These are phyloP conservation scores for Drosophila crucigera DNA, from an alignment of 2,888 invertebrate genomes.

Conservation along the genomic window DNA sequence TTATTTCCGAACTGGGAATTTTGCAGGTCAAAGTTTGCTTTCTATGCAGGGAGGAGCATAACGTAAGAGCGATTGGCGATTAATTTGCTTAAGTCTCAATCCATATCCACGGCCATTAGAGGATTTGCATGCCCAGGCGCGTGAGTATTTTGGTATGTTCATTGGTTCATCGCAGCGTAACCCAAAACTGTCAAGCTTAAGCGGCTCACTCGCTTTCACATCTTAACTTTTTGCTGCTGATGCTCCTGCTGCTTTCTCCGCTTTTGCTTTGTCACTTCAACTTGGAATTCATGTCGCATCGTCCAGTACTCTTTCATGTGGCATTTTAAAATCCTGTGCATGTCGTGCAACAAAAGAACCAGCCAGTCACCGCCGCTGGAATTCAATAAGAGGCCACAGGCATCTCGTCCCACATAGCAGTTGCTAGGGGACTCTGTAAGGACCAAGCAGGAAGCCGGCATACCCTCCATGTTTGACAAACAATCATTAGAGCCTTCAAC, in stretches of 20 bases:
- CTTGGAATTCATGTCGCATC: conserved; percentile 75
- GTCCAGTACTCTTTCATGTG: conserved; percentile 63
- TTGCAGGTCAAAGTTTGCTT: conserved; percentile 47
- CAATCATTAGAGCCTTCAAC: conserved; percentile 76
- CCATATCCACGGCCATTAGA: conserved; percentile 30
- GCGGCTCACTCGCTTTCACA: conserved; percentile 50
- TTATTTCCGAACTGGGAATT: conserved; percentile 75
- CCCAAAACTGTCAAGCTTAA: conserved; percentile 75
- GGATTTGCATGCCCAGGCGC: conserved; percentile 64
- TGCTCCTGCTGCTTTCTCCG: conserved; percentile 23
- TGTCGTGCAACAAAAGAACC: conserved; percentile 59
- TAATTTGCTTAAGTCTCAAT: conserved; percentile 75
- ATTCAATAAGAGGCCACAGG: conserved; percentile 68
- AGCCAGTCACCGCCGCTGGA: conserved; percentile 52
- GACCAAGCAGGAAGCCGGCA: conserved; percentile 19
- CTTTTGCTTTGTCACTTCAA: conserved; percentile 72
- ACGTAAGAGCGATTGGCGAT: conserved; percentile 56
- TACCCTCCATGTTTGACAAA: conserved; percentile 69
- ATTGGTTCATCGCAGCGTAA: conserved; percentile 71
- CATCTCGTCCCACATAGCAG: conserved; percentile 6
- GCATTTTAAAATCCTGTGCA: conserved; percentile 76
- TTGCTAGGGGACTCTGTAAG: conserved; percentile 19
- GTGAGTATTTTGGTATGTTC: conserved; percentile 67
- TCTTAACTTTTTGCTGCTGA: conserved; percentile 1
- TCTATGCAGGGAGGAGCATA: neutral